Conservation (phyloP, 2,888 invertebrate genomes). For the Agrotis ipsilon region DNA sequence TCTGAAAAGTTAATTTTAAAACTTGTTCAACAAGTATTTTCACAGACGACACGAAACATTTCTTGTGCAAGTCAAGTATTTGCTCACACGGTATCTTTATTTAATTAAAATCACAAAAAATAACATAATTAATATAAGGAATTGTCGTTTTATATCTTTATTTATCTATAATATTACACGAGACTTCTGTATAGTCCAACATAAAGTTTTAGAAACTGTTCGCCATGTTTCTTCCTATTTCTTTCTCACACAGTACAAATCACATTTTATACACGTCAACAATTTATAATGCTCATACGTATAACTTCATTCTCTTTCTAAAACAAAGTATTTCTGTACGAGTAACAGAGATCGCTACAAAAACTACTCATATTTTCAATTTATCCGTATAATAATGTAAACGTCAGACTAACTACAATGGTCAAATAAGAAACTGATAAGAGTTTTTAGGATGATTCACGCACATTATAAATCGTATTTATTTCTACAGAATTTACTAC, state of each 20-base stretch:
- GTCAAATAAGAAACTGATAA: constrained; percentile 87
- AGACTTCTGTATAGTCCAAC: constrained; percentile 44
- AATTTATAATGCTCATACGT: constrained; percentile 46
- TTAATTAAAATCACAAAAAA: constrained; percentile 25
- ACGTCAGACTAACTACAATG: constrained; percentile 83
- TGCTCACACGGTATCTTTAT: constrained; percentile 52
- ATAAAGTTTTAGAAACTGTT: constrained; percentile 73
- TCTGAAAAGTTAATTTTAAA: constrained; percentile 89
- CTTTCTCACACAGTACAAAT: constrained; percentile 79
- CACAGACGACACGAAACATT: constrained; percentile 76
- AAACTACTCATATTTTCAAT: constrained; percentile 48
- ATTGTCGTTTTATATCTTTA: constrained; percentile 10
- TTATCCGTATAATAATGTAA: constrained; percentile 73
- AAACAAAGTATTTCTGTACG: constrained; percentile 25
- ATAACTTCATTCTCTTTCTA: constrained; percentile 53
- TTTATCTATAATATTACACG: constrained; percentile 23
- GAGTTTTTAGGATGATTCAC: constrained; percentile 79
- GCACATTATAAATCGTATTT: constrained; percentile 54
- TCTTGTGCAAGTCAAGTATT: constrained; percentile 64
- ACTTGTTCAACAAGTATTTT: constrained; percentile 85
- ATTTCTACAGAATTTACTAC: constrained; percentile 53
- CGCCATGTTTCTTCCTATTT: constrained; percentile 82
- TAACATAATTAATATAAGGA: constrained; percentile 23
- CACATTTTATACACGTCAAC: constrained; percentile 60
- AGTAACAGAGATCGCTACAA: constrained; percentile 75